Evolutionary conservation across 2,113 vertebrate species (phyloP).

Genomic region (Tragulus kanchil): DNA sequence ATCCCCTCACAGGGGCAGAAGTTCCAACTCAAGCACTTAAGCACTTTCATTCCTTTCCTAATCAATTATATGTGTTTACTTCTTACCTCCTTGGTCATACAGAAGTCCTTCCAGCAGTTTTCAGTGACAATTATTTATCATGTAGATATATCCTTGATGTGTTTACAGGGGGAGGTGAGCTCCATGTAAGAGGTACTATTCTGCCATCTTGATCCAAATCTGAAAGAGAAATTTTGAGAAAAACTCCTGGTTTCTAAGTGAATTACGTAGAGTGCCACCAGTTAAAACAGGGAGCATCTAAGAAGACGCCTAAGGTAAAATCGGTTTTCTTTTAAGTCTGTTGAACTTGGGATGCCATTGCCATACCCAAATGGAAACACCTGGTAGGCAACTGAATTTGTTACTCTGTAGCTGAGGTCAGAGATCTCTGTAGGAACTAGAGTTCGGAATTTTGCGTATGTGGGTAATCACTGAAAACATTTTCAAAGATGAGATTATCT

Average conservation of each 20-base stretch:
- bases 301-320: background rate
- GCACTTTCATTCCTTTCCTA: background rate
- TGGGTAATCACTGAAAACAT: background rate
- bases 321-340: background rate
- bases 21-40: background rate
- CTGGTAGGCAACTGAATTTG: background rate
- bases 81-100: background rate
- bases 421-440: background rate
- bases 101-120: background rate
- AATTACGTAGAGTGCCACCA: background rate
- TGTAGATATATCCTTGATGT: background rate
- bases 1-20: background rate
- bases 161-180: background rate
- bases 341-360: background rate
- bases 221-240: background rate
- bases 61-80: background rate
- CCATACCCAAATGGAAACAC: background rate
- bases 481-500: background rate
- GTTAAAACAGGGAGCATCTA: background rate
- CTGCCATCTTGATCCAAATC: background rate
- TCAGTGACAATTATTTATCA: background rate
- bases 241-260: background rate
- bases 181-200: background rate
- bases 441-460: background rate
- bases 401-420: background rate